Conservation (phyloP, 2,888 invertebrate species). For the Amaurobius ferox region DNA sequence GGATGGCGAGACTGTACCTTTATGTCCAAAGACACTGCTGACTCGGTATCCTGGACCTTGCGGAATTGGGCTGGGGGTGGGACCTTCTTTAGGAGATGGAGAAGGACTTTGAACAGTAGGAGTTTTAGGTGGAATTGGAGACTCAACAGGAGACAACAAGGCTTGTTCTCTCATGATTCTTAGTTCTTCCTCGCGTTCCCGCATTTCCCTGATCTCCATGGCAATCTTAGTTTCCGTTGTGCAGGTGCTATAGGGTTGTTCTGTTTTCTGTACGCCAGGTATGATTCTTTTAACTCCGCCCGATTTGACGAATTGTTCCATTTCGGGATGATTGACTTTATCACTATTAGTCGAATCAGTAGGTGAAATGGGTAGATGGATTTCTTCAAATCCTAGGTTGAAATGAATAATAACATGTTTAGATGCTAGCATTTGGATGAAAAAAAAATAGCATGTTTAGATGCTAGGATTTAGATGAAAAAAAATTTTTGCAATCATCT, state of each 20-base stretch:
- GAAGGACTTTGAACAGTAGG: slow-evolving; percentile 20
- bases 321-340: slow-evolving; percentile 92
- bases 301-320: slow-evolving; percentile 93
- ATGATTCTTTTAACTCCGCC: slow-evolving; percentile 88
- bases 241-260: slow-evolving; percentile 58
- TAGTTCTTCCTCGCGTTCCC: slow-evolving; percentile 80
- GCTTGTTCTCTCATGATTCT: slow-evolving; percentile 74
- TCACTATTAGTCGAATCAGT: slow-evolving; percentile 81
- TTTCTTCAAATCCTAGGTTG: slow-evolving; percentile 2
- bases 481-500: no score
- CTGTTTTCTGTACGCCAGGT: slow-evolving; percentile 60
- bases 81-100: slow-evolving; percentile 3
- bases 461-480: no score
- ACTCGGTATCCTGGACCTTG: slow-evolving; percentile 49
- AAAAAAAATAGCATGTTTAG: background rate
- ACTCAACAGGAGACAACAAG: slow-evolving; percentile 22
- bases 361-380: background rate
- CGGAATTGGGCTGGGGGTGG: slow-evolving; percentile 10
- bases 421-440: no score
- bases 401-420: no score
- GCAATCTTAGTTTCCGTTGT: slow-evolving; percentile 77
- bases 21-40: slow-evolving; percentile 68
- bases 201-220: slow-evolving; percentile 79
- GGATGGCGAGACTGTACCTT: slow-evolving; percentile 8
- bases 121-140: slow-evolving; percentile 52